Evolutionary conservation across 2,888 invertebrate species (phyloP), one percentile per base, ranked within the genome.

Genomic region (Andrena chrysosceles): DNA sequence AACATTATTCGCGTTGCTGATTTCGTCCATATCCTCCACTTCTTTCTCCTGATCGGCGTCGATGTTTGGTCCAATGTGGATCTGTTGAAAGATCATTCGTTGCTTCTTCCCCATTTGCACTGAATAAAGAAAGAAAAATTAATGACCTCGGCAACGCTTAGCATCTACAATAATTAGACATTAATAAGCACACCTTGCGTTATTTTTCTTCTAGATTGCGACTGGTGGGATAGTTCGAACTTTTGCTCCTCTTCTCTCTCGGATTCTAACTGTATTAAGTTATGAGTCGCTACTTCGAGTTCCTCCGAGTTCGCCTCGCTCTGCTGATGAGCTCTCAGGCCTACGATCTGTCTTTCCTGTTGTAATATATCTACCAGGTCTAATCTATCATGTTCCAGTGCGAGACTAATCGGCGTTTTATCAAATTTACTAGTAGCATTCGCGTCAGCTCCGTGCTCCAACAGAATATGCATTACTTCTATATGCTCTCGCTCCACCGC

Each of bases 401-500:
- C 97, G 79, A 97, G 95, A 83, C 96, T 95, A 2, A 96, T 92
- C 2, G 97, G 96, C 0, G 96, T 96, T 91, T 96, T 96, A 56
- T 96, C 96, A 92, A 97, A 97, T 94, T 97, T 97, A 90, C 97
- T 97, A 66, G 95, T 93, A 83, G 95, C 93, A 64, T 94, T 94
- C 8, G 96, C 95, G 93, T 97, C 96, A 0, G 98, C 98, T 71
- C 98, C 97, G 90, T 96, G 95, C 77, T 96, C 95, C 67, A 99
- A 93, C 85, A 99, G 95, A 83, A 96, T 93, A 71, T 96, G 95
- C 60, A 97, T 97, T 64, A 97, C 95, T 79, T 95, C 95, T 31
- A 95, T 93, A 94, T 98, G 97, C 0, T 97, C 96, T 90, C 97
- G 96, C 94, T 98, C 97, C 59, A 97, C 97, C 6, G 99, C 98